A percentile compares a stretch with the other conserved stretches of the same genome.
Conservation (phyloP, 2,113 vertebrate genomes). For the Notechis scutatus region DNA sequence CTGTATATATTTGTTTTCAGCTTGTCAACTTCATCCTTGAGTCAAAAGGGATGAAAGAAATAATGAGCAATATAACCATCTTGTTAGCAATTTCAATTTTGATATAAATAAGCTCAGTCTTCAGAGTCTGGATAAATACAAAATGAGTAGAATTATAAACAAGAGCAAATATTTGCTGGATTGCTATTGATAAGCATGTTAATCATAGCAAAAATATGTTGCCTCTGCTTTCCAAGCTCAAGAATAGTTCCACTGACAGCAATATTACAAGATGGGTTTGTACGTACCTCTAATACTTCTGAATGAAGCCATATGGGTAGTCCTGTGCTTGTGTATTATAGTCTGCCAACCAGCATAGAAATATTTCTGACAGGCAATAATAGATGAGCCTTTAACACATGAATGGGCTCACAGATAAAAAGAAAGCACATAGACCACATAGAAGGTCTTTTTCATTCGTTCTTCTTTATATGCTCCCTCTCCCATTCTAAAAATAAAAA, state of each 20-base stretch:
- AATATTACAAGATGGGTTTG: constrained; percentile 19
- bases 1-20: neutral
- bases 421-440: neutral
- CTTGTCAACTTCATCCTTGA: constrained; percentile 5
- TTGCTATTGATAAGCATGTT: constrained; percentile 4
- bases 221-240: constrained; percentile 18
- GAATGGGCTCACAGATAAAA: constrained; percentile 14
- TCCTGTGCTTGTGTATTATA: neutral
- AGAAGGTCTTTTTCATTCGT: constrained; percentile 9
- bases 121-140: constrained; percentile 1
- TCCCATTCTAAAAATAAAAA: neutral
- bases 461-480: neutral
- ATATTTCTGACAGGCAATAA: neutral
- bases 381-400: constrained; percentile 23
- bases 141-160: neutral
- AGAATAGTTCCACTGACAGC: constrained; percentile 9
- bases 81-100: neutral
- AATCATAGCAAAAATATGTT: constrained; percentile 19
- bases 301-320: constrained; percentile 23
- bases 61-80: neutral
- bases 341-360: constrained; percentile 8
- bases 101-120: neutral
- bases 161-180: constrained; percentile 16
- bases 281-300: constrained; percentile 14
- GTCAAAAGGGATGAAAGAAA: neutral